Percentiles rank a stretch among this genome's conserved stretches.
phyloP scores from a whole-genome alignment of 2,113 vertebrate species.

The Sceloporus tristichus region DNA sequence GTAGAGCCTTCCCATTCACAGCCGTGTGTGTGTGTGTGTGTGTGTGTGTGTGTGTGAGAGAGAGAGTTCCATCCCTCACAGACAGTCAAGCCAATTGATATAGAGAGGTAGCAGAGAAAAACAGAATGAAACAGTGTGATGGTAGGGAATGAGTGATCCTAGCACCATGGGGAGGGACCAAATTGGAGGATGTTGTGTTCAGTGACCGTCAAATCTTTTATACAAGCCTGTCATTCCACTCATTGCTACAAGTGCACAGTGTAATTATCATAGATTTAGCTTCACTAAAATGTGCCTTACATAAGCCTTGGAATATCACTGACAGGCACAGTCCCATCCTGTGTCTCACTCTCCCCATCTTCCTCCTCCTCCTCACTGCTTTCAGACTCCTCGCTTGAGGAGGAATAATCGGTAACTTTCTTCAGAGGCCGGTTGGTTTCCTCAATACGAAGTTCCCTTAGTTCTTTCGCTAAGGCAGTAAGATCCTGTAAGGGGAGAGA shows the following conservation, averaged over 20 bases:
- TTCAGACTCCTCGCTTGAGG: conserved; percentile 96
- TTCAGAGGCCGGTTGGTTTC: conserved; percentile 94
- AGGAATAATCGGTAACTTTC: conserved; percentile 99
- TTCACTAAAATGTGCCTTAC: conserved; percentile 78
- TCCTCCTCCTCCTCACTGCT: conserved; percentile 95
- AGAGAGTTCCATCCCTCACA: too few relatives aligned
- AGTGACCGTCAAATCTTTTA: not conserved
- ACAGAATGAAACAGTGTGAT: not conserved
- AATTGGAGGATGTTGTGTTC: not conserved
- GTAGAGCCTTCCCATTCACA: too few relatives aligned
- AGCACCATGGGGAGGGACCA: not conserved
- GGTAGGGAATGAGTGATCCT: not conserved
- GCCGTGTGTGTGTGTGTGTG: too few relatives aligned
- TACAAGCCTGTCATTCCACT: not conserved
- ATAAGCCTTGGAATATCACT: conserved; percentile 98
- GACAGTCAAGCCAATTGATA: not conserved
- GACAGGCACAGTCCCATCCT: conserved; percentile 94
- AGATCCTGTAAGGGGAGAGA: conserved; percentile 86
- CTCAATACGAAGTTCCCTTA: conserved; percentile 93
- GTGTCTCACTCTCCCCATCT: conserved; percentile 90
- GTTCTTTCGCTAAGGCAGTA: conserved; percentile 96
- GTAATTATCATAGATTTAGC: not conserved
- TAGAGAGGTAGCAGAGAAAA: not conserved
- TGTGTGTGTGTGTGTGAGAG: too few relatives aligned
- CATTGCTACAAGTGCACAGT: not conserved